phyloP scores from a whole-genome alignment of 1,140 invertebrate genomes.

The Bombus affinis region DNA sequence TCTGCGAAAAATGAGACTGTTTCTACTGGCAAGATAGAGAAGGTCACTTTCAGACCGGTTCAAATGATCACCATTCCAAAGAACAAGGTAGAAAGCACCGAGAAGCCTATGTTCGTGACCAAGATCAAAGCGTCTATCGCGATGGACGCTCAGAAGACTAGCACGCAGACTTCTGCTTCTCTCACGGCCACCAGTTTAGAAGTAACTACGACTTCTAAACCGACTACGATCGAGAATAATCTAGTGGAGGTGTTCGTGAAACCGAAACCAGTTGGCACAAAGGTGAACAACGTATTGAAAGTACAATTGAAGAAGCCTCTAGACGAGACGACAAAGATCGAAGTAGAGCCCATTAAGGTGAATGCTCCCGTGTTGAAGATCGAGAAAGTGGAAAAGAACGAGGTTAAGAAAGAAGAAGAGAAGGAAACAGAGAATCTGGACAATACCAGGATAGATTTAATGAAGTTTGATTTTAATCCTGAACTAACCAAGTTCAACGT shows the following conservation, averaged over 20 bases:
- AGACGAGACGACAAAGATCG: constrained; percentile 70
- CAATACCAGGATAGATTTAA: constrained; percentile 69
- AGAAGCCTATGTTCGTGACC: constrained; percentile 74
- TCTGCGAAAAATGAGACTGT: constrained; percentile 48
- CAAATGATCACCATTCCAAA: constrained; percentile 71
- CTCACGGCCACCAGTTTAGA: background rate
- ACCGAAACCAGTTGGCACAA: constrained; percentile 60
- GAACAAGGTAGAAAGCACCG: constrained; percentile 55
- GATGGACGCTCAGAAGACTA: constrained; percentile 66
- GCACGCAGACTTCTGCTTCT: background rate
- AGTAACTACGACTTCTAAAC: constrained; percentile 39
- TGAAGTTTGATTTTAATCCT: constrained; percentile 75
- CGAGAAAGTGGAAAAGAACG: constrained; percentile 68
- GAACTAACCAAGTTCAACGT: constrained; percentile 70
- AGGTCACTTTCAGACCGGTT: constrained; percentile 77
- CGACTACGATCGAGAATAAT: constrained; percentile 30
- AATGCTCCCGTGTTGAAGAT: constrained; percentile 74
- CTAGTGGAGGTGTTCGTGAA: constrained; percentile 54
- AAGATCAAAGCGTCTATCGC: constrained; percentile 77
- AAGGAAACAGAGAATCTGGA: constrained; percentile 40
- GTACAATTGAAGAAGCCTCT: constrained; percentile 73
- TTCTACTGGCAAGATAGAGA: constrained; percentile 77
- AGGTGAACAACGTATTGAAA: constrained; percentile 70
- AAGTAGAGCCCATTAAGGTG: constrained; percentile 73
- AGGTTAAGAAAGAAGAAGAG: constrained; percentile 59